Conservation (phyloP, 2,797 vertebrate species). For the Aeoliscus strigatus region DNA sequence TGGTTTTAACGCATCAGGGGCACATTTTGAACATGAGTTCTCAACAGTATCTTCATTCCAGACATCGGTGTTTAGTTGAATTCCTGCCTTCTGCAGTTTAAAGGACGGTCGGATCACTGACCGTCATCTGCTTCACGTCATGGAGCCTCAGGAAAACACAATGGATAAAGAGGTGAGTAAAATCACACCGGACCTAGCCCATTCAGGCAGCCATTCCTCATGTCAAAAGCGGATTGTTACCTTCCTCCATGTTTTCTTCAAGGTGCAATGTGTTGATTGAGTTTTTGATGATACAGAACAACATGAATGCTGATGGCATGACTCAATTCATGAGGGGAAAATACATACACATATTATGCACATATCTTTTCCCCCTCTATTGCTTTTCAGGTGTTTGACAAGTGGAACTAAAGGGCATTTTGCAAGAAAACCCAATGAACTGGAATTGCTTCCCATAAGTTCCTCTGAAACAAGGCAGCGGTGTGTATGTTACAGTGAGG, state of each 20-base stretch:
- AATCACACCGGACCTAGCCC: conserved; percentile 48
- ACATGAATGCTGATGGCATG: too few species aligned
- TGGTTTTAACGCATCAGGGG: too few species aligned
- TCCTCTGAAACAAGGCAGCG: conserved; percentile 12
- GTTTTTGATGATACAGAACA: too few species aligned
- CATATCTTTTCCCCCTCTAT: too few species aligned
- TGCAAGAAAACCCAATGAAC: conserved; percentile 9
- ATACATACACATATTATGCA: too few species aligned
- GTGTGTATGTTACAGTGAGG: conserved; percentile 1
- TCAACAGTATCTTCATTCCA: conserved; percentile 16
- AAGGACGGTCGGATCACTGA: conserved; percentile 50
- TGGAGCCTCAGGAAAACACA: conserved; percentile 41
- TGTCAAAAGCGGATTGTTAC: too few species aligned
- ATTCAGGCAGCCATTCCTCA: conserved; percentile 54
- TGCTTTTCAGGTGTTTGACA: conserved; percentile 12
- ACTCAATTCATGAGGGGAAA: too few species aligned
- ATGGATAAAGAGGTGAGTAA: conserved; percentile 29
- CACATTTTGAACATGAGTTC: conserved; percentile 27
- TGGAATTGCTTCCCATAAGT: conserved; percentile 20
- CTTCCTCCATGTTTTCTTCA: too few species aligned
- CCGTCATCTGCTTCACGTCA: conserved; percentile 49
- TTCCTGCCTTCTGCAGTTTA: conserved; percentile 30
- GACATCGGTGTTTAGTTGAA: conserved; percentile 26
- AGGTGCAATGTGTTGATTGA: too few species aligned
- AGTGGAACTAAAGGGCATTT: conserved; percentile 14